These are phyloP conservation scores for Penaeus indicus DNA, from an alignment of 1,140 invertebrate genomes.

Conservation along the genomic window DNA sequence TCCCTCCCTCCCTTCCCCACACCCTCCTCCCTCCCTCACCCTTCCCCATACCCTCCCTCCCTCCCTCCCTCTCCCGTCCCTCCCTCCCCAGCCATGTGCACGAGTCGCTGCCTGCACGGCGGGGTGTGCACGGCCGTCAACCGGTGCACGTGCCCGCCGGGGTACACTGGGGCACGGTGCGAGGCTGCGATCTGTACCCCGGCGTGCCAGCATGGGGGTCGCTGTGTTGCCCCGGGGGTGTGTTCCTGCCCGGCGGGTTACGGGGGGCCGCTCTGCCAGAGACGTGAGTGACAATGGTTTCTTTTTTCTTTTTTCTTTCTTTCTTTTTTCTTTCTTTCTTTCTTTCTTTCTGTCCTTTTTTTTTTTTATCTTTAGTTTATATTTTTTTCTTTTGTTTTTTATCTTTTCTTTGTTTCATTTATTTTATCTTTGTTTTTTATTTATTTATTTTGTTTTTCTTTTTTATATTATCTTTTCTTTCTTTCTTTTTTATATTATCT, in stretches of 20 bases:
- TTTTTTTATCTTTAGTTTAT: neutral
- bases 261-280: slow-evolving; percentile 37
- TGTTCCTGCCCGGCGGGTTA: slow-evolving; percentile 53
- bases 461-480: too few species aligned
- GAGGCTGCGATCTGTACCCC: slow-evolving; percentile 53
- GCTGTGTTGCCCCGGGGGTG: slow-evolving; percentile 51
- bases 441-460: too few species aligned
- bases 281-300: slow-evolving; percentile 33
- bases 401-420: neutral
- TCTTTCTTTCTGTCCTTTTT: neutral
- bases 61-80: neutral
- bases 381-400: neutral
- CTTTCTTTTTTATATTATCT: too few species aligned
- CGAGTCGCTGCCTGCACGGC: slow-evolving; percentile 43
- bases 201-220: slow-evolving; percentile 42
- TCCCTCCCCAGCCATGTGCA: slow-evolving; percentile 49
- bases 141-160: slow-evolving; percentile 43
- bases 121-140: slow-evolving; percentile 53
- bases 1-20: too few species aligned
- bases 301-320: neutral
- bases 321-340: neutral
- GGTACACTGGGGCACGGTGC: slow-evolving; percentile 47
- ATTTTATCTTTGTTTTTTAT: neutral
- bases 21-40: neutral
- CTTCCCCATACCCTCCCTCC: neutral